phyloP scores from a whole-genome alignment of 2,113 vertebrate species.

The Chrysochloris asiatica region DNA sequence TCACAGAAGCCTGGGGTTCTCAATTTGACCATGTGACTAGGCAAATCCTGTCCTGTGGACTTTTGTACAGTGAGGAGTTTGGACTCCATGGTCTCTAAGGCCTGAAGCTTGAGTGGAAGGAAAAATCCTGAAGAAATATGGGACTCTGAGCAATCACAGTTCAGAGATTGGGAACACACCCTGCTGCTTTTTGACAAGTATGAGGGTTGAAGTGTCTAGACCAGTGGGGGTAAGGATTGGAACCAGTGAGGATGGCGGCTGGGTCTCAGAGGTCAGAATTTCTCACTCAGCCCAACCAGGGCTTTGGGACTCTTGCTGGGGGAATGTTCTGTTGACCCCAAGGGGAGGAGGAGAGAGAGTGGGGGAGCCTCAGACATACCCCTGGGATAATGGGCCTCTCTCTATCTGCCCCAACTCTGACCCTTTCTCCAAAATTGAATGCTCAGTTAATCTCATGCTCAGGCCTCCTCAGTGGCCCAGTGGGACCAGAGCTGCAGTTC shows the following conservation, averaged over 20 bases:
- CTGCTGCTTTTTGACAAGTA: background rate
- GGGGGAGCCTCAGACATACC: background rate
- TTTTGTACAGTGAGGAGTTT: background rate
- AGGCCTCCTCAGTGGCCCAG: background rate
- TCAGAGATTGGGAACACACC: background rate
- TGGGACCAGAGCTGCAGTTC: too few species aligned
- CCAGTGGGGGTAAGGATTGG: too few species aligned
- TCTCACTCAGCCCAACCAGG: background rate
- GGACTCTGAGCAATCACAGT: background rate
- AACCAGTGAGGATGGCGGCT: background rate
- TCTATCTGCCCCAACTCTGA: background rate
- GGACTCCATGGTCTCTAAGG: background rate
- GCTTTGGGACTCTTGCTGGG: background rate
- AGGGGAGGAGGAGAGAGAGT: background rate
- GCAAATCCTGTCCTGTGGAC: background rate
- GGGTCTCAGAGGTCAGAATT: background rate
- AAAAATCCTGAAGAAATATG: background rate
- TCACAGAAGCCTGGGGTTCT: too few species aligned
- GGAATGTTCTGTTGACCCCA: background rate
- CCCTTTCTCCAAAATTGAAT: background rate
- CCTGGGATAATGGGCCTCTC: background rate
- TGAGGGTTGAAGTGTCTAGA: background rate
- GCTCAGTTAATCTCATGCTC: background rate
- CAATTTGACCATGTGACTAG: too few species aligned
- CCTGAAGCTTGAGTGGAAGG: background rate